Percentiles rank a stretch among this genome's conserved stretches.
phyloP scores from a whole-genome alignment of 1,140 invertebrate genomes.

The Zaprionus gabonicus region DNA sequence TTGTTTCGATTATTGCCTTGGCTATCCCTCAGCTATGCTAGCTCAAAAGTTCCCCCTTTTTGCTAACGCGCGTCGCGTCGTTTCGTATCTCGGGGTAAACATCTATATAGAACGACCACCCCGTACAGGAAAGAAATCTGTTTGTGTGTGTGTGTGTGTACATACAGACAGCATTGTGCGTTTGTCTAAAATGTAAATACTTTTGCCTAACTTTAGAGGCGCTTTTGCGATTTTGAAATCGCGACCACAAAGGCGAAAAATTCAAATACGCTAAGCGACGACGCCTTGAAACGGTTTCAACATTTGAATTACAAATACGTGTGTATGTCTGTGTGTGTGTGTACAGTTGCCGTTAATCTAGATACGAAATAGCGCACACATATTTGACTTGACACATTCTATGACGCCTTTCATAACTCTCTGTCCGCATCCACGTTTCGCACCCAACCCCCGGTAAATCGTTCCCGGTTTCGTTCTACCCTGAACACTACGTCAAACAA shows the following conservation, averaged over 20 bases:
- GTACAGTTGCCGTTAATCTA: constrained; percentile 57
- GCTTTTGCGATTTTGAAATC: constrained; percentile 64
- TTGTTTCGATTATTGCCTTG: constrained; percentile 69
- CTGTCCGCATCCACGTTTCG: neutral
- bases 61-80: constrained; percentile 14
- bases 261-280: constrained; percentile 58
- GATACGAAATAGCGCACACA: constrained; percentile 48
- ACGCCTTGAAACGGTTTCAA: constrained; percentile 42
- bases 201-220: constrained; percentile 77
- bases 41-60: constrained; percentile 50
- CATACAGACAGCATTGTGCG: constrained; percentile 53
- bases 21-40: constrained; percentile 49
- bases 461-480: constrained; percentile 8
- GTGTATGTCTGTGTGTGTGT: constrained; percentile 1
- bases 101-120: constrained; percentile 45
- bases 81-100: constrained; percentile 67
- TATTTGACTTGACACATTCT: constrained; percentile 52
- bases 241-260: constrained; percentile 46
- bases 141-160: constrained; percentile 20
- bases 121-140: constrained; percentile 7
- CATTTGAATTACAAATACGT: constrained; percentile 71
- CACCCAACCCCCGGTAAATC: constrained; percentile 12
- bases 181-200: constrained; percentile 74
- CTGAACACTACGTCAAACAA: constrained; percentile 28
- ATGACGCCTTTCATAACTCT: constrained; percentile 54